Base-by-base conservation (phyloP, 2,888 invertebrate species). In the Lasioglossum villosulum region DNA sequence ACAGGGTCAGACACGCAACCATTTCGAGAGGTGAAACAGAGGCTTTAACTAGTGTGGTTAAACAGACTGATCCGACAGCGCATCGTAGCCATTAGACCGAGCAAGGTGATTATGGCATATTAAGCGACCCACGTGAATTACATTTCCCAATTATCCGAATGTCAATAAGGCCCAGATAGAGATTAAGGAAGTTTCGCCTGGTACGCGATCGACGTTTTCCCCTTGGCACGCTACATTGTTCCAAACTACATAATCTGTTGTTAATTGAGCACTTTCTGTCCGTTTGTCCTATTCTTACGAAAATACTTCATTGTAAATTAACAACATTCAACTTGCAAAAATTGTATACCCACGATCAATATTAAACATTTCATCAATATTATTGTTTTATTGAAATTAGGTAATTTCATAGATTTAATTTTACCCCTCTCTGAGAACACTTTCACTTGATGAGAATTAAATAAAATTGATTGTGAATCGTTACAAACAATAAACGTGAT, bases 101-200 rank as follows among this genome's bases (percentile, higher is more conserved):
- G 79, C 82, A 83, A 87, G 86, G 86, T 83, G 83, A 91, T 91
- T 92, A 92, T 85, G 83, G 86, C 78, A 84, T 88, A 91, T 91
- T 91, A 91, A 86, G 78, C 87, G 42, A 63, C 73, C 85, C 86
- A 87, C 83, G 89, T 89, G 87, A 92, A 91, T 91, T 90, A 90
- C 86, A 87, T 91, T 88, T 82, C 70, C 86, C 89, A 92, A 92
- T 92, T 91, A 91, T 90, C 86, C 80, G 68, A 27, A 80, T 81
- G 87, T 83, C 84, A 79, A 83, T 84, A 82, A 39, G 42, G 34
- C n/a, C 37, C 73, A 19, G 63, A 34, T 23, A 42, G 63, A 81
- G 80, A 87, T 89, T 89, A 86, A 87, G 91, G 78, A 91, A 91
- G 84, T 91, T 89, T 82, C 66, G 56, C 30, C 63, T 48, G 39